A percentile compares a stretch with the other conserved stretches of the same genome.
phyloP scores from a whole-genome alignment of 2,888 invertebrate genomes.

The Noctua comes region DNA sequence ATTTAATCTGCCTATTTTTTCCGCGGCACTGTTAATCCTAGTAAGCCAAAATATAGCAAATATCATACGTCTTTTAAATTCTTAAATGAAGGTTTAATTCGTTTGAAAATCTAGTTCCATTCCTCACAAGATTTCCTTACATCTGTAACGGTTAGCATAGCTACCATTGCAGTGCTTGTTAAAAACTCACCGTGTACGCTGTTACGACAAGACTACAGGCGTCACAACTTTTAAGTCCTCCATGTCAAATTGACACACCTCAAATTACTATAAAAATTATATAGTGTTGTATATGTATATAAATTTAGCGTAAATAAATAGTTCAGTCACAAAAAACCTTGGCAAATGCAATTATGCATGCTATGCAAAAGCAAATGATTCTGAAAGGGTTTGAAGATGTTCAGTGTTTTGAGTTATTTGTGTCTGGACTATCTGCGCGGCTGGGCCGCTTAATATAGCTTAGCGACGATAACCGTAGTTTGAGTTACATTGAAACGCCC shows the following conservation, averaged over 20 bases:
- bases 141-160: background rate
- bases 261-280: constrained; percentile 23
- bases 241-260: constrained; percentile 21
- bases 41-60: background rate
- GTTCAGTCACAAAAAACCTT: background rate
- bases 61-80: background rate
- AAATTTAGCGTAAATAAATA: constrained; percentile 18
- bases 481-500: background rate
- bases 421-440: background rate
- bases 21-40: background rate
- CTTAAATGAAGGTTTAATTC: constrained; percentile 1
- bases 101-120: constrained; percentile 6
- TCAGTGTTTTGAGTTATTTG: background rate
- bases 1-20: background rate
- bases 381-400: constrained; percentile 1
- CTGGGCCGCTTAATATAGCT: constrained; percentile 4
- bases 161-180: background rate
- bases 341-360: too few relatives aligned
- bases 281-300: constrained; percentile 26
- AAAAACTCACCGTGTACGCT: constrained; percentile 19
- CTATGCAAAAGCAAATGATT: constrained; percentile 8
- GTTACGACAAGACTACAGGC: background rate
- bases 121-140: background rate
- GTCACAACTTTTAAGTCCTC: background rate
- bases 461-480: constrained; percentile 10